A percentile compares a stretch with the other conserved stretches of the same genome.
These are phyloP conservation scores for Paraescarpia echinospica DNA, from an alignment of 1,140 invertebrate genomes.

Conservation along the genomic window DNA sequence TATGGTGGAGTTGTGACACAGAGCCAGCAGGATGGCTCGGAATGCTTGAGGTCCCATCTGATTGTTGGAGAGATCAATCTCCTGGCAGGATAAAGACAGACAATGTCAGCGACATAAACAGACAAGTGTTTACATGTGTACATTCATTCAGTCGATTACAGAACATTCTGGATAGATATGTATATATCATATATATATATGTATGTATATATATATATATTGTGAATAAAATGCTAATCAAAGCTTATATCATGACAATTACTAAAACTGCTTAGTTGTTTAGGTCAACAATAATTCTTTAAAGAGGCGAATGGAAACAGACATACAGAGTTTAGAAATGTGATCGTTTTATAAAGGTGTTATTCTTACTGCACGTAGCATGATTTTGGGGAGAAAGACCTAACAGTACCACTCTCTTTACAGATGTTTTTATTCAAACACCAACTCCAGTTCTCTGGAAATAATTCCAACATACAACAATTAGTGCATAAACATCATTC, in stretches of 20 bases:
- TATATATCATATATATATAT: no score
- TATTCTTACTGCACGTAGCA: no score
- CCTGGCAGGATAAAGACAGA: constrained; percentile 29
- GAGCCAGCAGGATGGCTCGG: constrained; percentile 43
- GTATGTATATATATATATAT: neutral
- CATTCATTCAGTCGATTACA: no score
- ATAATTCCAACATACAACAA: neutral
- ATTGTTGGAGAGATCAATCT: constrained; percentile 43
- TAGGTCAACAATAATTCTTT: neutral
- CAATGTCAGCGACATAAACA: neutral
- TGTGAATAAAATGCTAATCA: constrained; percentile 4
- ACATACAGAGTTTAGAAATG: neutral
- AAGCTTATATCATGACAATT: neutral
- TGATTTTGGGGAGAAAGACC: no score
- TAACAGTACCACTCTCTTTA: no score
- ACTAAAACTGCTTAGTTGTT: neutral
- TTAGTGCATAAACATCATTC: neutral
- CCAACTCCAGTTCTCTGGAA: neutral
- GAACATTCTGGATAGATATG: no score
- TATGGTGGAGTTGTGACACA: constrained; percentile 39
- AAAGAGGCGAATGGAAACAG: neutral
- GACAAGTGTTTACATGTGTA: no score
- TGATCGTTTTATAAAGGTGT: neutral
- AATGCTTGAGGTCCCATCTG: constrained; percentile 47
- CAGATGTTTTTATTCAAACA: neutral